Percentiles rank a stretch among this genome's conserved stretches.
Evolutionary conservation across 2,888 invertebrate genomes (phyloP).

Genomic region (Sarcophaga variegata): DNA sequence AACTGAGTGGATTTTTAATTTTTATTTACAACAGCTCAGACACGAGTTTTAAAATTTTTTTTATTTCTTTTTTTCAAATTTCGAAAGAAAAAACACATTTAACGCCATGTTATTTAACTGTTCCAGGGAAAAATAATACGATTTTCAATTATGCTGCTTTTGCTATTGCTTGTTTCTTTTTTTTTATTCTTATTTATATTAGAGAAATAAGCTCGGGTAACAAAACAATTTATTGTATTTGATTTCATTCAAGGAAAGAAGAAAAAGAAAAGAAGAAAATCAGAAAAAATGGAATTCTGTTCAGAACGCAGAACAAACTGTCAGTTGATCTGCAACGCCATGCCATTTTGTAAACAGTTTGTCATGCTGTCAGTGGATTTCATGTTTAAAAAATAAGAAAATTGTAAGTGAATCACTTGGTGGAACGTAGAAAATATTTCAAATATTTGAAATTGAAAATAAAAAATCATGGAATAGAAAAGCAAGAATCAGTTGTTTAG

Average conservation of each 20-base stretch:
- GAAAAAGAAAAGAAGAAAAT: background rate
- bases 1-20: background rate
- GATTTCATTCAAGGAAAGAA: background rate
- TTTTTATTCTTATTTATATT: background rate
- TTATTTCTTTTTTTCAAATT: background rate
- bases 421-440: background rate
- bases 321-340: slow-evolving; percentile 55
- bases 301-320: slow-evolving; percentile 48
- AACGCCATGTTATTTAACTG: background rate
- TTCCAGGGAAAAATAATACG: background rate
- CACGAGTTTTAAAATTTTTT: background rate
- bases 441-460: background rate
- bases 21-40: background rate
- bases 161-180: background rate
- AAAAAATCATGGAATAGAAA: background rate
- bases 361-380: slow-evolving; percentile 51
- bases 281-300: background rate
- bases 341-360: slow-evolving; percentile 60
- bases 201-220: slow-evolving; percentile 2
- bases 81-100: background rate
- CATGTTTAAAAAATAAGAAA: slow-evolving; percentile 15
- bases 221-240: background rate
- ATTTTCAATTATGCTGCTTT: background rate
- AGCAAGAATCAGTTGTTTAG: background rate
- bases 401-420: slow-evolving; percentile 15